phyloP scores from a whole-genome alignment of 2,888 invertebrate species.

The Himalopsyche japonica region DNA sequence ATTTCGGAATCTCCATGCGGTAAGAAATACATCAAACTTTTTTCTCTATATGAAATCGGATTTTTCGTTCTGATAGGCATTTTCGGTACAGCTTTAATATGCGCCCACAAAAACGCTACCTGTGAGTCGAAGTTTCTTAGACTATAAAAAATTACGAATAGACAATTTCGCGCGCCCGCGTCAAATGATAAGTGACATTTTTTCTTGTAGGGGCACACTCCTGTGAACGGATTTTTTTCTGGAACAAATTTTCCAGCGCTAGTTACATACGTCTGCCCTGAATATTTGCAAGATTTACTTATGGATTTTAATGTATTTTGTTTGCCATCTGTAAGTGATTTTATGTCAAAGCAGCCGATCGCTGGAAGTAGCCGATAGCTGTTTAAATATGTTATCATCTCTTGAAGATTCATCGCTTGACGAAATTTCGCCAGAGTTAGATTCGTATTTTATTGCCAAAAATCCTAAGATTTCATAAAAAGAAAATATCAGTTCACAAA shows the following conservation, averaged over 20 bases:
- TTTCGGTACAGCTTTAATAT: neutral
- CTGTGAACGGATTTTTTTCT: neutral
- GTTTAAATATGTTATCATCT: too few species aligned
- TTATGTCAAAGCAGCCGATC: too few species aligned
- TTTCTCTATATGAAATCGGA: neutral
- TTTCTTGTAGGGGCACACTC: neutral
- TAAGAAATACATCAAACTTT: neutral
- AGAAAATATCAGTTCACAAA: too few species aligned
- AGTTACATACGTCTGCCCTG: neutral
- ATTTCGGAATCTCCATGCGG: neutral
- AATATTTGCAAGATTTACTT: neutral
- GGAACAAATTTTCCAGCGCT: neutral
- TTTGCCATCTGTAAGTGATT: too few species aligned
- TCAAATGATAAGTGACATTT: neutral
- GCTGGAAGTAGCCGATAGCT: too few species aligned
- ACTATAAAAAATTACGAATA: neutral
- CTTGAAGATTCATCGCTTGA: too few species aligned
- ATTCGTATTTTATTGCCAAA: too few species aligned
- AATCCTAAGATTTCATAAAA: too few species aligned
- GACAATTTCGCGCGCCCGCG: neutral
- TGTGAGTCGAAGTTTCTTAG: neutral
- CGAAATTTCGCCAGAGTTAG: too few species aligned
- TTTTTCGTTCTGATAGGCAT: neutral
- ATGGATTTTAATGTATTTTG: too few species aligned
- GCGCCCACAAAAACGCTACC: neutral